Conservation (phyloP, 2,888 invertebrate genomes). For the Nyleta sp. region DNA sequence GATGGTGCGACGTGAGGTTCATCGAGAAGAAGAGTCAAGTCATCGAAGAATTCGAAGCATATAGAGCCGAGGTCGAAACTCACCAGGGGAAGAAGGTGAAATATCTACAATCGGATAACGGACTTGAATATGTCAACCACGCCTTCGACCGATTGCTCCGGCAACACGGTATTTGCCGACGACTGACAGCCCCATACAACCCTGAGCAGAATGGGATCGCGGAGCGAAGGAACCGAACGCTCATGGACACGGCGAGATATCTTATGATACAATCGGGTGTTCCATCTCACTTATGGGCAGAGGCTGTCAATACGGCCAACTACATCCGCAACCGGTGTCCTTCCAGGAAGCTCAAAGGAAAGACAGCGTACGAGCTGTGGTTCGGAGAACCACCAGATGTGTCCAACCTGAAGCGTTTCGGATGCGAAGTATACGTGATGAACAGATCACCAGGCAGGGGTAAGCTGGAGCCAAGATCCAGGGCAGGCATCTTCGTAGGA, state of each 20-base stretch:
- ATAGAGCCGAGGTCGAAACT: slow-evolving; percentile 55
- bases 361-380: not conserved
- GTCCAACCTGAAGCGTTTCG: not conserved
- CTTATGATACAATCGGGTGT: slow-evolving; percentile 23
- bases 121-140: slow-evolving; percentile 11
- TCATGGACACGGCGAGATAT: slow-evolving; percentile 30
- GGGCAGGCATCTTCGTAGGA: slow-evolving; percentile 21
- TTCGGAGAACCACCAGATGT: slow-evolving; percentile 7
- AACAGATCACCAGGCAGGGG: slow-evolving; percentile 6
- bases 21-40: slow-evolving; percentile 54
- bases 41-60: slow-evolving; percentile 53
- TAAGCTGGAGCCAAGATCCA: slow-evolving; percentile 19
- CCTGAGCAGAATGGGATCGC: slow-evolving; percentile 29
- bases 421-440: slow-evolving; percentile 15
- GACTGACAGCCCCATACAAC: slow-evolving; percentile 23
- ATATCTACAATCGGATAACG: slow-evolving; percentile 10
- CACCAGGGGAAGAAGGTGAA: slow-evolving; percentile 39
- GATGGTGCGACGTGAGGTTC: slow-evolving; percentile 66
- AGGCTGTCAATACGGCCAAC: slow-evolving; percentile 11
- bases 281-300: slow-evolving; percentile 1
- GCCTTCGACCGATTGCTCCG: slow-evolving; percentile 6
- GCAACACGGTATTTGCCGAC: not conserved
- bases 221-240: slow-evolving; percentile 19
- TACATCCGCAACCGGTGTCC: slow-evolving; percentile 8
- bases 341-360: not conserved